phyloP scores from a whole-genome alignment of 2,888 invertebrate species.

The Coenonympha glycerion region DNA sequence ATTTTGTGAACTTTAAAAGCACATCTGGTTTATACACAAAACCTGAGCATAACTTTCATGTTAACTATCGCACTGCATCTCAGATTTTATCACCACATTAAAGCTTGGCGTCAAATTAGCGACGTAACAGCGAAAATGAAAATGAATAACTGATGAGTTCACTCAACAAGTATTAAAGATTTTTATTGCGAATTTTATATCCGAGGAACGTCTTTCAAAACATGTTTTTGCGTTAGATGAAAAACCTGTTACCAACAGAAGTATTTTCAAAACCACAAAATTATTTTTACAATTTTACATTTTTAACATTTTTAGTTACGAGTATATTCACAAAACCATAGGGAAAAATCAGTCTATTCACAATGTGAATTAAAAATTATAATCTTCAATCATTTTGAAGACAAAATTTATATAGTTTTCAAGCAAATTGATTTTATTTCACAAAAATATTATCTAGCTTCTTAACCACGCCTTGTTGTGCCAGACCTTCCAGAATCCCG shows the following conservation, averaged over 20 bases:
- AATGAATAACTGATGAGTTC: constrained; percentile 65
- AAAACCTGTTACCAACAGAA: too few relatives aligned
- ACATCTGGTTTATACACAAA: constrained; percentile 11
- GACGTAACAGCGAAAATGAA: constrained; percentile 57
- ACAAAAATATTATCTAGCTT: too few relatives aligned
- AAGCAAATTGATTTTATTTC: too few relatives aligned
- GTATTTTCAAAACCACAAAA: too few relatives aligned
- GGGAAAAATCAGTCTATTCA: too few relatives aligned
- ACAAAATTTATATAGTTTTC: too few relatives aligned
- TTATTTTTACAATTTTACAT: too few relatives aligned
- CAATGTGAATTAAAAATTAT: too few relatives aligned
- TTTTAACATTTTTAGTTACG: too few relatives aligned
- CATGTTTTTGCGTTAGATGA: not conserved
- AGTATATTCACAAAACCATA: too few relatives aligned
- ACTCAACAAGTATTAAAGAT: constrained; percentile 53
- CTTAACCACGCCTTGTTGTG: constrained; percentile 15
- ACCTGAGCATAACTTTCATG: constrained; percentile 12
- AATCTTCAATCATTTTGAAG: too few relatives aligned
- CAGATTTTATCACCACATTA: constrained; percentile 44
- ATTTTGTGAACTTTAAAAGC: constrained; percentile 17
- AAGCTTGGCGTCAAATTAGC: constrained; percentile 48
- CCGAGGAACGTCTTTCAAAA: not conserved
- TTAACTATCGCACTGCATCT: constrained; percentile 19
- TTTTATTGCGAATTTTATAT: constrained; percentile 1
- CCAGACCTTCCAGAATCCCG: constrained; percentile 27